Evolutionary conservation across 2,113 vertebrate genomes (phyloP).

Genomic region (Arenaria interpres): DNA sequence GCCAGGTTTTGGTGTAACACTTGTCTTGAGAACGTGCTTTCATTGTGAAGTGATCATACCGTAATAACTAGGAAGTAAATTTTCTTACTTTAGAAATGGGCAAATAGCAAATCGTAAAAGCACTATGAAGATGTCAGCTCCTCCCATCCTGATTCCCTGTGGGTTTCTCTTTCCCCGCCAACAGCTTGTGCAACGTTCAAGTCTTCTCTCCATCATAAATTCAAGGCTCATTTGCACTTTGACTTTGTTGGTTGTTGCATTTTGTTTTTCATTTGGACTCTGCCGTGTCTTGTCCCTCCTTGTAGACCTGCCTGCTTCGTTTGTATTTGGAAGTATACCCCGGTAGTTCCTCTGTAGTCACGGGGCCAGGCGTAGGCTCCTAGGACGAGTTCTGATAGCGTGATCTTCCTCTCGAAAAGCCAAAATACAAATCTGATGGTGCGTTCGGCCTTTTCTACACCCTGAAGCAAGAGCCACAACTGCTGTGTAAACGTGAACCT

Average conservation of each 20-base stretch:
- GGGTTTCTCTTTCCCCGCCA: constrained; percentile 24
- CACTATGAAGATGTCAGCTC: constrained; percentile 62
- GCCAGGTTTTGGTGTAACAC: constrained; percentile 65
- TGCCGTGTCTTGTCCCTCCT: not conserved
- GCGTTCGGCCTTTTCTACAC: constrained; percentile 57
- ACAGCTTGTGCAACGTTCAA: constrained; percentile 44
- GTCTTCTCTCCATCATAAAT: constrained; percentile 49
- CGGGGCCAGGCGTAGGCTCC: constrained; percentile 10
- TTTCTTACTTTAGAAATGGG: constrained; percentile 69
- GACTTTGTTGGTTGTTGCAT: constrained; percentile 36
- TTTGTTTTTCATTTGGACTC: constrained; percentile 23
- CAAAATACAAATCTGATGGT: constrained; percentile 59
- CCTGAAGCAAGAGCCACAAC: constrained; percentile 61
- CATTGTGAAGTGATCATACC: constrained; percentile 70
- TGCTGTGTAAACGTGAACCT: constrained; percentile 60
- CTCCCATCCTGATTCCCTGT: constrained; percentile 13
- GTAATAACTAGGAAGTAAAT: constrained; percentile 67
- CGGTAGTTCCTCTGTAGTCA: constrained; percentile 12
- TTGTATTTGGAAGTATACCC: not conserved
- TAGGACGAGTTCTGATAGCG: constrained; percentile 17
- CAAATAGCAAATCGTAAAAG: constrained; percentile 69
- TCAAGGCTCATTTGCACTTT: constrained; percentile 57
- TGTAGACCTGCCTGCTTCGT: not conserved
- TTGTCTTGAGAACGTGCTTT: constrained; percentile 70
- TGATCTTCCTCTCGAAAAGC: constrained; percentile 45